phyloP scores from a whole-genome alignment of 2,797 vertebrate genomes.

The Sebastes umbrosus region DNA sequence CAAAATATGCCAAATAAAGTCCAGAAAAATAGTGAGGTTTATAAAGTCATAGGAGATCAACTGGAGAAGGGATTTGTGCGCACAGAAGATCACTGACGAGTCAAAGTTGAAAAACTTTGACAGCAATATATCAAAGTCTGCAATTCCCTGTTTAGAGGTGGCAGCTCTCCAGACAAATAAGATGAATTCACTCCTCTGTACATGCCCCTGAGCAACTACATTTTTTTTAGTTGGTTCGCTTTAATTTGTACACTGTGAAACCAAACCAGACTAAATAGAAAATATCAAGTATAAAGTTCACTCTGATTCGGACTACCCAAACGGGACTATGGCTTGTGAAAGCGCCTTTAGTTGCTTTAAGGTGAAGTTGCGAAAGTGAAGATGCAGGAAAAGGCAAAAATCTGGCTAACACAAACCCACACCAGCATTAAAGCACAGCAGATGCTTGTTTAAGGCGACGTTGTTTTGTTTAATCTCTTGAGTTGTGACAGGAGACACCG shows the following conservation, averaged over 20 bases:
- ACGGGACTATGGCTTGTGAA: neutral
- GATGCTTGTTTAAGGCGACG: constrained; percentile 11
- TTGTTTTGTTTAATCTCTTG: constrained; percentile 1
- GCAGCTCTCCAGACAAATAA: neutral
- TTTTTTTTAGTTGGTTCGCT: too few relatives aligned
- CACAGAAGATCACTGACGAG: neutral
- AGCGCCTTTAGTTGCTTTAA: neutral
- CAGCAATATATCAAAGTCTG: neutral
- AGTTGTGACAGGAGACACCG: constrained; percentile 2
- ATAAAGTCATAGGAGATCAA: neutral
- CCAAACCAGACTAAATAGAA: neutral
- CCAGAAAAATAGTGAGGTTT: neutral
- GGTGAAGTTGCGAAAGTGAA: neutral
- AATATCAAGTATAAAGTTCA: neutral
- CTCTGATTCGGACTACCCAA: neutral
- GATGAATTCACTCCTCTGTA: neutral
- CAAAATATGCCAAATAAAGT: neutral
- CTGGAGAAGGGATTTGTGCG: neutral
- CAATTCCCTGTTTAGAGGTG: too few relatives aligned
- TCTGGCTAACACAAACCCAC: neutral
- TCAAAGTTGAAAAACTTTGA: neutral
- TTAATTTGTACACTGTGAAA: neutral
- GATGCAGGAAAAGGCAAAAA: neutral
- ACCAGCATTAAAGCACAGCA: neutral
- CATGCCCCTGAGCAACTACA: neutral